Percentiles rank a stretch among this genome's conserved stretches.
phyloP scores from a whole-genome alignment of 35 echinoderm and acorn worm species.

The Heliocidaris erythrogramma region DNA sequence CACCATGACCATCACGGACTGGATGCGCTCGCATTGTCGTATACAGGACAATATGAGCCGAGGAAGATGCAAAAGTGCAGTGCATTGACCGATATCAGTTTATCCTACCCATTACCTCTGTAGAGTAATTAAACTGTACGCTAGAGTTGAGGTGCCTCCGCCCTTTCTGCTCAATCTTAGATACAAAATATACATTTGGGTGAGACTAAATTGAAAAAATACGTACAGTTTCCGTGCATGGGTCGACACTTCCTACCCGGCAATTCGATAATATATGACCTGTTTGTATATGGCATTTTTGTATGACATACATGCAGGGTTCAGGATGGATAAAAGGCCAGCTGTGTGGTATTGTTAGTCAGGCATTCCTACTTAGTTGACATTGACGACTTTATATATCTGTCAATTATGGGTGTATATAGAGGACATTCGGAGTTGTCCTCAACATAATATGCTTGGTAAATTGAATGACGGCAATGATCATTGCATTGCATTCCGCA shows the following conservation, averaged over 20 bases:
- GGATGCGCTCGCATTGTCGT: background rate
- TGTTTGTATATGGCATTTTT: background rate
- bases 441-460: background rate
- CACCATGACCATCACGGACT: background rate
- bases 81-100: too few relatives aligned
- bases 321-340: background rate
- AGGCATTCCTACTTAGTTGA: background rate
- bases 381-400: background rate
- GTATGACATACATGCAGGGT: background rate
- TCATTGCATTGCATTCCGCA: background rate
- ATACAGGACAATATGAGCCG: background rate
- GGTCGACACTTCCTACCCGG: background rate
- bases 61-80: background rate
- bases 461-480: conserved; percentile 13
- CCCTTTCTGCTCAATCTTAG: background rate
- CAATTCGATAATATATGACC: background rate
- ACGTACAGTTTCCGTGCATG: background rate
- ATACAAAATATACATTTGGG: background rate
- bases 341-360: background rate
- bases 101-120: too few relatives aligned
- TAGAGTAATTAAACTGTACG: too few relatives aligned
- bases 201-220: background rate
- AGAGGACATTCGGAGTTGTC: background rate
- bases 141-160: too few relatives aligned
- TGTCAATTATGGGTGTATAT: background rate